Base-by-base conservation (phyloP, 2,888 invertebrate genomes). In the Stramonita haemastoma region DNA sequence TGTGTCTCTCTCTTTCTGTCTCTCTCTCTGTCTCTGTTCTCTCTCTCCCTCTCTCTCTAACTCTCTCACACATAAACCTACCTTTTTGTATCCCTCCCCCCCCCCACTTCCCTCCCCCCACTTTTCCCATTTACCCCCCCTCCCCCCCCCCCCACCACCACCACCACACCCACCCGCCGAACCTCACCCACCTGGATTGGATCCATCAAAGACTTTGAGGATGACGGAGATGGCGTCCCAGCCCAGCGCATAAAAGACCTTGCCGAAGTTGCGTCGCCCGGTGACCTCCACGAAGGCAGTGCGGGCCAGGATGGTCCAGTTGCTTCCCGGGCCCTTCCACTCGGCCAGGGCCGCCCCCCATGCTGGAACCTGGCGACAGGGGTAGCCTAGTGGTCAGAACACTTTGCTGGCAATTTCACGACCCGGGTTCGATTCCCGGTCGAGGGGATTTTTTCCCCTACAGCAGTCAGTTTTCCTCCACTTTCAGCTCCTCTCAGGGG, bases 201-300 rank as follows among this genome's bases (percentile, higher is more conserved):
- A 15, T 81, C 81, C 81, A 22, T 81, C 81, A 81, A 81, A 81
- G 36, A 81, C 81, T 81, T 81, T 81, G 29, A 92, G 87, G n/a
- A 92, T 92, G 73, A 91, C 92, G 15, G 92, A 92, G 34, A 90
- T 36, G 26, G 89, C 89, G 79, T 92, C 92, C 92, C 92, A 92
- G 2, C 92, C 92, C 46, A 92, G 32, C 0, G 92, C 92, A 85
- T 92, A 92, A 22, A 92, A 92, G n/a, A 91, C 91, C 32, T 86
- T 77, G 29, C 92, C 91, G 86, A 91, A 92, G 89, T 92, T 92
- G 6, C 91, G 90, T 19, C 92, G 89, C 19, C 92, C 92, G 11
- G 91, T 90, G 26, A 92, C 91, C 87, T 92, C 92, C n/a, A 92
- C 92, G 87, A 92, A 92, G 8, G 92, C 92, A 13, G 92, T 92